These are phyloP conservation scores for Chitala chitala DNA, from an alignment of 2,113 vertebrate genomes.

Conservation along the genomic window DNA sequence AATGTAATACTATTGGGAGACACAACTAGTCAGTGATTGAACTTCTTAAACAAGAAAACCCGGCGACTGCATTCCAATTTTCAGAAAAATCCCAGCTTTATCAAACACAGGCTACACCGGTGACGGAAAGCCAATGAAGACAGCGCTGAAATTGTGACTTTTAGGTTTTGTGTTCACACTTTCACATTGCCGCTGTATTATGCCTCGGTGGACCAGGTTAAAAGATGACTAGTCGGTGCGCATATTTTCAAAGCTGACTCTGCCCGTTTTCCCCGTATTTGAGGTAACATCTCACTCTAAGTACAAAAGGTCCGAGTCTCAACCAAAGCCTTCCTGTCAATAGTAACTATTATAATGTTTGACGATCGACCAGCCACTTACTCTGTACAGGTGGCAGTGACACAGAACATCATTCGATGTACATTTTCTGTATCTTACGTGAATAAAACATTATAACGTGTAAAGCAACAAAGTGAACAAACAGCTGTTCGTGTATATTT, in stretches of 20 bases:
- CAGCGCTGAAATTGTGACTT: too few relatives aligned
- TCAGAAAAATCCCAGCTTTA: not conserved
- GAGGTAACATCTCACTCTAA: too few relatives aligned
- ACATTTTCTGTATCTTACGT: not conserved
- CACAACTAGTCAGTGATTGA: too few relatives aligned
- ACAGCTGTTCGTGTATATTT: not conserved
- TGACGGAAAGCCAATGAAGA: too few relatives aligned
- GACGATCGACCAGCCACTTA: not conserved
- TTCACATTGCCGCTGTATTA: too few relatives aligned
- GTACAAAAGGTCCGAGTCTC: not conserved
- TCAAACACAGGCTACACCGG: too few relatives aligned
- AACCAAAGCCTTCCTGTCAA: not conserved
- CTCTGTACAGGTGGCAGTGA: not conserved
- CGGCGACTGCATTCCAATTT: not conserved
- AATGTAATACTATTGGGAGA: too few relatives aligned
- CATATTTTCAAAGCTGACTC: too few relatives aligned
- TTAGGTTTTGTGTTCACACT: too few relatives aligned
- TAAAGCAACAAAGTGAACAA: not conserved
- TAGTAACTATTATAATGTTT: not conserved
- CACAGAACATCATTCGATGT: not conserved
- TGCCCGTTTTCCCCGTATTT: too few relatives aligned
- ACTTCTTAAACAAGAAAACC: not conserved
- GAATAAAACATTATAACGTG: not conserved
- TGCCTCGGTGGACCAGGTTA: too few relatives aligned
- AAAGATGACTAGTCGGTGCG: too few relatives aligned